Base-by-base conservation (phyloP, 2,113 vertebrate species). In the Limanda limanda region DNA sequence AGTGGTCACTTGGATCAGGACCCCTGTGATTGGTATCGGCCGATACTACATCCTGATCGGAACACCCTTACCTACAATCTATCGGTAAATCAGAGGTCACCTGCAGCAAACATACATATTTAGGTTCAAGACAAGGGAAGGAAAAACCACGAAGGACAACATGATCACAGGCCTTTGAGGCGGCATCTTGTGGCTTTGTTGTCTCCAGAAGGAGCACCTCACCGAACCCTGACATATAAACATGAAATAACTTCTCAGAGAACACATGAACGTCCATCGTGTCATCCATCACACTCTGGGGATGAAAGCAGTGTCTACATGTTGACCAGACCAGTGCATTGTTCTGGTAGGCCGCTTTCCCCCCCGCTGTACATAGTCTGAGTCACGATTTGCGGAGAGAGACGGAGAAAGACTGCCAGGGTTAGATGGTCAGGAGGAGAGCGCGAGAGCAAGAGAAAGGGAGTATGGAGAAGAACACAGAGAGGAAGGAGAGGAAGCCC, bases 401-500 rank as follows among this genome's bases (percentile, higher is more conserved):
- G 45, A 40, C 13, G 5, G 14, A 62, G 31, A 71, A 55, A 40
- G 52, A 75, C 57, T 35, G 65, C 35, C 20, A 58, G 74, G 77
- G 76, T 78, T 78, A 68, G 45, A 65, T 3, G 24, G 57, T 58
- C 60, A 51, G 14, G 68, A 67, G 68, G 52, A 72, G 75, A 5
- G 47, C 0, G 15, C 65, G 35, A 48, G 69, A 74, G 55, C 37
- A 21, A 64, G 58, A 45, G 71, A 68, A n/a, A 76, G 72, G 77
- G 62, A 76, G 55, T 3, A 14, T 72, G 85, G 68, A 69, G 84
- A 75, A 52, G 24, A 60, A 58, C 65, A 54, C 35, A 63, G 62
- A 74, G 70, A 73, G 42, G 69, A 85, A 73, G 47, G 67, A 75
- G 75, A 81, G 84, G 68, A 90, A 91, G 88, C 91, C 93, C 93